Conservation (phyloP, 64 coral and sea anemone species). For the Actinia tenebrosa region DNA sequence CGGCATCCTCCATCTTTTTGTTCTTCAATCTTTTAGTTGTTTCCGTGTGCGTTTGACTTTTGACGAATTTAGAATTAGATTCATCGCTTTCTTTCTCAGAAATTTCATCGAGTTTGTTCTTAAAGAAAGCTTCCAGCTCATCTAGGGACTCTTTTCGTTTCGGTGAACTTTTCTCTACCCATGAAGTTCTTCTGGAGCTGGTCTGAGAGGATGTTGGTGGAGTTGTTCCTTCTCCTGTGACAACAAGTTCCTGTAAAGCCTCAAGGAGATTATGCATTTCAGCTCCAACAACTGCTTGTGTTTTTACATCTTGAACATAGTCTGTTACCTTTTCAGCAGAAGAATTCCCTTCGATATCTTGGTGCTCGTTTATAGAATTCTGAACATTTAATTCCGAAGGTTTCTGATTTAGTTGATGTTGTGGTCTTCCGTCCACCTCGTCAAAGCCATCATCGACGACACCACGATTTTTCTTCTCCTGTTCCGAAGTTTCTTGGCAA, state of each 20-base stretch:
- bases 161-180: background rate
- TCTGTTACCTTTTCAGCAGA: background rate
- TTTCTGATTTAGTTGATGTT: background rate
- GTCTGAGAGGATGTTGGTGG: background rate
- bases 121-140: conserved; percentile 6
- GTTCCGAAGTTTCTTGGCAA: background rate
- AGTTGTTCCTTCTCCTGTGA: background rate
- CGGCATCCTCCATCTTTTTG: background rate
- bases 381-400: background rate
- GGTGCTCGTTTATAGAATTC: background rate
- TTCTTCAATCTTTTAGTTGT: background rate
- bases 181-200: background rate
- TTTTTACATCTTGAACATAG: background rate
- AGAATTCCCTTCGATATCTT: background rate
- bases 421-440: background rate
- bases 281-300: background rate
- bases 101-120: background rate
- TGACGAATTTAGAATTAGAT: background rate
- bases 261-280: conserved; percentile 17
- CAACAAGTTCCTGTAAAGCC: background rate
- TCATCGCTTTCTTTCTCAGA: background rate
- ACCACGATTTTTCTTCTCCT: background rate
- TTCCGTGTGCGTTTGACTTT: background rate
- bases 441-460: background rate
- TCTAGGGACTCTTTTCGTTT: background rate